A percentile compares a stretch with the other conserved stretches of the same genome.
phyloP scores from a whole-genome alignment of 2,113 vertebrate species.

The Aegypius monachus region DNA sequence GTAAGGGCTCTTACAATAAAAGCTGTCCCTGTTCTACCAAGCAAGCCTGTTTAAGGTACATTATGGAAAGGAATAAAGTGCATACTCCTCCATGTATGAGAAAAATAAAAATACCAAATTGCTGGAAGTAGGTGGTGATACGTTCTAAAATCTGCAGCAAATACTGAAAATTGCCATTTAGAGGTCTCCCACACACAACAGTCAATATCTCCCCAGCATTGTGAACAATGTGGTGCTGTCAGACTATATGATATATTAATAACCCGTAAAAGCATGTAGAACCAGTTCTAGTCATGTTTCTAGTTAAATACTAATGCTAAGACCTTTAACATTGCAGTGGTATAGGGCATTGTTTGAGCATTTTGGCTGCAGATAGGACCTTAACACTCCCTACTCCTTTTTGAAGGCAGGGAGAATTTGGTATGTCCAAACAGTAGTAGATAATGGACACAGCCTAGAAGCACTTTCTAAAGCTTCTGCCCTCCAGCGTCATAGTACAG shows the following conservation, averaged over 20 bases:
- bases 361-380: not conserved
- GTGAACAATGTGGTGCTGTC: not conserved
- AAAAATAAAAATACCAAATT: conserved; percentile 1
- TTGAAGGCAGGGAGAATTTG: not conserved
- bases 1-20: not conserved
- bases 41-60: not conserved
- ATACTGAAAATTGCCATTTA: not conserved
- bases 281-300: not conserved
- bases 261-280: not conserved
- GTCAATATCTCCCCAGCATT: not conserved
- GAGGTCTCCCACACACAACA: not conserved
- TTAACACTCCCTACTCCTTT: not conserved
- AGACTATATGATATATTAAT: not conserved
- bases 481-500: not conserved
- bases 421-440: not conserved
- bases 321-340: not conserved
- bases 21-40: not conserved
- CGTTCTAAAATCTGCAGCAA: not conserved
- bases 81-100: not conserved
- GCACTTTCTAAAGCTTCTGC: not conserved
- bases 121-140: not conserved
- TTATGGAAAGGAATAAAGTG: not conserved
- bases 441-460: not conserved
- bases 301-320: not conserved
- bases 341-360: not conserved